A percentile compares a stretch with the other conserved stretches of the same genome.
These are phyloP conservation scores for Helicoverpa zea DNA, from an alignment of 1,140 invertebrate genomes.

Conservation along the genomic window DNA sequence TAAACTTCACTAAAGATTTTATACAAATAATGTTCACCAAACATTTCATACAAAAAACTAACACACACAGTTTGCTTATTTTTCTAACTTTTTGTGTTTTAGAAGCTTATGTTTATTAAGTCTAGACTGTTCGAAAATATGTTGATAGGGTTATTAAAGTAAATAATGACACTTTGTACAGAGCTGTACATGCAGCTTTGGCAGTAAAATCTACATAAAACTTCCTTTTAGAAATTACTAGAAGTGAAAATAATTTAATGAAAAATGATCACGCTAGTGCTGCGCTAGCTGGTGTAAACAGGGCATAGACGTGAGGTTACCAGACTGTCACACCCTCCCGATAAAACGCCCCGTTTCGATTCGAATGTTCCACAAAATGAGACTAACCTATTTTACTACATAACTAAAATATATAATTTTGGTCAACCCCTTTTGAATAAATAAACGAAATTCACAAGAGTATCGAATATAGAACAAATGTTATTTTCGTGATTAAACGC, in stretches of 20 bases:
- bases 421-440: slow-evolving; percentile 23
- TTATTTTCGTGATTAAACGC: slow-evolving; percentile 5
- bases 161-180: background rate
- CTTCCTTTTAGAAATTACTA: background rate
- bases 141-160: background rate
- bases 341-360: slow-evolving; percentile 53
- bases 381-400: slow-evolving; percentile 19
- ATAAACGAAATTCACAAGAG: background rate
- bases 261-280: background rate
- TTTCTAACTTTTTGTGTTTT: background rate
- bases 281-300: slow-evolving; percentile 54
- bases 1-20: background rate
- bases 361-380: slow-evolving; percentile 50
- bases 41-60: background rate
- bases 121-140: slow-evolving; percentile 35
- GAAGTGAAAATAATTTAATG: background rate
- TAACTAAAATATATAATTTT: slow-evolving; percentile 9
- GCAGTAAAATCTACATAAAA: too few relatives aligned
- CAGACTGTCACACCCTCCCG: slow-evolving; percentile 61
- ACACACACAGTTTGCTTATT: background rate
- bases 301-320: slow-evolving; percentile 50
- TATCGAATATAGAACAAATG: background rate
- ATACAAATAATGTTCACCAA: background rate
- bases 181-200: background rate
- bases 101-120: slow-evolving; percentile 10